A percentile compares a stretch with the other conserved stretches of the same genome.
These are phyloP conservation scores for Dipodomys ordii DNA, from an alignment of 2,113 vertebrate genomes.

Conservation along the genomic window DNA sequence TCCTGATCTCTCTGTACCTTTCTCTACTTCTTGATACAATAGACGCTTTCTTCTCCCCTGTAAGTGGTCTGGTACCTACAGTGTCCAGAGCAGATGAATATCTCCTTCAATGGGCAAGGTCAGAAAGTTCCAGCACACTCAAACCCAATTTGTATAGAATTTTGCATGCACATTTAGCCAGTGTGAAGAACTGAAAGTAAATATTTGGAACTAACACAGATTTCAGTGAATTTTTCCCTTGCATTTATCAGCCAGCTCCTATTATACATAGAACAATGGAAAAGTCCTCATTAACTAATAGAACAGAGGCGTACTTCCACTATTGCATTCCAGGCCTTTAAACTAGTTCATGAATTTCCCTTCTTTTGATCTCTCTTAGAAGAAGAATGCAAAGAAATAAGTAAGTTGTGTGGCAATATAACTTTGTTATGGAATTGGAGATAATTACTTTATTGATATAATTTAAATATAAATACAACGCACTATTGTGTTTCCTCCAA, in stretches of 20 bases:
- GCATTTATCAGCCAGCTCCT: conserved; percentile 50
- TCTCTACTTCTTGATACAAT: neutral
- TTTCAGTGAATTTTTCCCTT: conserved; percentile 64
- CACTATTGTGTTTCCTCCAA: neutral
- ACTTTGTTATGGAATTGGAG: conserved; percentile 17
- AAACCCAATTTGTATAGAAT: conserved; percentile 19
- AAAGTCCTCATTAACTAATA: conserved; percentile 40
- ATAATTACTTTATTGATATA: neutral
- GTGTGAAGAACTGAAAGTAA: conserved; percentile 29
- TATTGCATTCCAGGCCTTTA: conserved; percentile 26
- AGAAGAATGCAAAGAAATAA: conserved; percentile 18
- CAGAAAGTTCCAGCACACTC: conserved; percentile 37
- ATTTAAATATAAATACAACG: conserved; percentile 25
- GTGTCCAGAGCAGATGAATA: neutral
- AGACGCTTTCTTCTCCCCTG: neutral
- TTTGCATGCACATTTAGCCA: conserved; percentile 41
- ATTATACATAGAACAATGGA: conserved; percentile 55
- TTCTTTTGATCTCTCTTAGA: conserved; percentile 6
- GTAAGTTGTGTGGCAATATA: neutral
- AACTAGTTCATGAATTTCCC: neutral
- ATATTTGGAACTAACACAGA: conserved; percentile 48
- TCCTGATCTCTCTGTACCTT: neutral
- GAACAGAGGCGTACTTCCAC: neutral
- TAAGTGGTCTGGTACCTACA: neutral
- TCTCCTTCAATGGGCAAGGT: neutral